Evolutionary conservation across 1,140 invertebrate genomes (phyloP).

Genomic region (Diabrotica undecimpunctata): DNA sequence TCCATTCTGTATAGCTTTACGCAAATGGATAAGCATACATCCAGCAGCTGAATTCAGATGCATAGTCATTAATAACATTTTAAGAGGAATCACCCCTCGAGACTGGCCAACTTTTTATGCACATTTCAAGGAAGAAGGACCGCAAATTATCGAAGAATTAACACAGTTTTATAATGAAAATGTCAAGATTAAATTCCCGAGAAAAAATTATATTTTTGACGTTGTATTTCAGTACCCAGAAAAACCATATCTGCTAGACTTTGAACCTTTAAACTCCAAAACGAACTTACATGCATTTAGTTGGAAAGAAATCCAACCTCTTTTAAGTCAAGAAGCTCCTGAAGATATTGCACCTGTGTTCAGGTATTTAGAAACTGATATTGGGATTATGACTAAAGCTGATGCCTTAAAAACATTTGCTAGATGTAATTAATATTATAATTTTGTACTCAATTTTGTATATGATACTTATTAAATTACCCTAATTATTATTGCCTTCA

Average conservation of each 20-base stretch:
- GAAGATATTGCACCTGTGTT: slow-evolving; percentile 42
- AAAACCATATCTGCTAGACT: slow-evolving; percentile 38
- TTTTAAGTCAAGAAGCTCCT: slow-evolving; percentile 36
- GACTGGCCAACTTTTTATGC: slow-evolving; percentile 45
- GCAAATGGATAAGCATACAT: slow-evolving; percentile 42
- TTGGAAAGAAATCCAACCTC: slow-evolving; percentile 41
- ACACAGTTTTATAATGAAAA: slow-evolving; percentile 37
- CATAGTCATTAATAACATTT: slow-evolving; percentile 43
- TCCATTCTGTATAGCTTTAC: slow-evolving; percentile 40
- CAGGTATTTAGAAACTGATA: slow-evolving; percentile 42
- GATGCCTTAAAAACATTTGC: slow-evolving; percentile 25
- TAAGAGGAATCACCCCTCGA: slow-evolving; percentile 42
- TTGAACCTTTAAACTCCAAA: slow-evolving; percentile 40
- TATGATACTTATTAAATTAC: no score
- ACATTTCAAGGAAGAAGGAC: slow-evolving; percentile 42
- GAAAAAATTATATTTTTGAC: slow-evolving; percentile 41
- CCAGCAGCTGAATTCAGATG: slow-evolving; percentile 44
- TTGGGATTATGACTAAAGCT: slow-evolving; percentile 37
- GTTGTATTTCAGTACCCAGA: slow-evolving; percentile 39
- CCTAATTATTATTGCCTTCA: no score
- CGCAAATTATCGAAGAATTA: slow-evolving; percentile 37
- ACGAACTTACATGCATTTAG: slow-evolving; percentile 43
- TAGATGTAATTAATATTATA: background rate
- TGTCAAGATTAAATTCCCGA: slow-evolving; percentile 34
- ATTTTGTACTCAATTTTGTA: no score